phyloP scores from a whole-genome alignment of 1,140 invertebrate genomes.

The Drosophila grimshawi region DNA sequence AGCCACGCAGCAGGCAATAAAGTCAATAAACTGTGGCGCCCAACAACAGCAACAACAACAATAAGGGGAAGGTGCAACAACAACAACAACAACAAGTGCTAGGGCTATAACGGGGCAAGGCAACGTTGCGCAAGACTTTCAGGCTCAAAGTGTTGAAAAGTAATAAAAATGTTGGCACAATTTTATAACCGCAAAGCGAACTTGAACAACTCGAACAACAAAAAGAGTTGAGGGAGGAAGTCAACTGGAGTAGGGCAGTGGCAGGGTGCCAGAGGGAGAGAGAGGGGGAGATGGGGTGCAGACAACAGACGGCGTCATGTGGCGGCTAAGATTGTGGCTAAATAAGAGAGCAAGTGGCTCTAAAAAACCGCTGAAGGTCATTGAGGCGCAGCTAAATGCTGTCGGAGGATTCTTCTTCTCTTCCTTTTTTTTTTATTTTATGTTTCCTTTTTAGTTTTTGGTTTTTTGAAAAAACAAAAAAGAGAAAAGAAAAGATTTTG shows the following conservation, averaged over 20 bases:
- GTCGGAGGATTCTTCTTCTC: constrained; percentile 25
- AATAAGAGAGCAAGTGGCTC: constrained; percentile 9
- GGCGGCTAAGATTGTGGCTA: constrained; percentile 19
- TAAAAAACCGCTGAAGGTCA: constrained; percentile 62
- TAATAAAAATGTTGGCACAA: constrained; percentile 82
- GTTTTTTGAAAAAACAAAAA: constrained; percentile 1
- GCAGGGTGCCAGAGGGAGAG: neutral
- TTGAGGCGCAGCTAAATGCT: constrained; percentile 45
- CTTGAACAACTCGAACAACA: constrained; percentile 21
- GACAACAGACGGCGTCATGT: constrained; percentile 66
- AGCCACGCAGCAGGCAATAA: constrained; percentile 49
- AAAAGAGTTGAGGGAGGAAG: constrained; percentile 25
- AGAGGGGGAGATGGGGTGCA: neutral
- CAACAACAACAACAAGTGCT: constrained; percentile 19
- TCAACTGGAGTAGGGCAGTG: neutral
- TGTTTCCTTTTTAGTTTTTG: neutral
- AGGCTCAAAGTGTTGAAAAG: constrained; percentile 76
- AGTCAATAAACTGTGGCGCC: constrained; percentile 52
- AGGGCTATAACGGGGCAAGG: constrained; percentile 3
- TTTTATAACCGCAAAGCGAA: constrained; percentile 67
- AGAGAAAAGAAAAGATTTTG: constrained; percentile 28
- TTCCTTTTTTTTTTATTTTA: neutral
- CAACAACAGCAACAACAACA: constrained; percentile 15
- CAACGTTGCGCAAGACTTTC: constrained; percentile 12
- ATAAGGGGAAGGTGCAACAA: neutral